phyloP scores from a whole-genome alignment of 1,140 invertebrate species.

The Tetranychus urticae region DNA sequence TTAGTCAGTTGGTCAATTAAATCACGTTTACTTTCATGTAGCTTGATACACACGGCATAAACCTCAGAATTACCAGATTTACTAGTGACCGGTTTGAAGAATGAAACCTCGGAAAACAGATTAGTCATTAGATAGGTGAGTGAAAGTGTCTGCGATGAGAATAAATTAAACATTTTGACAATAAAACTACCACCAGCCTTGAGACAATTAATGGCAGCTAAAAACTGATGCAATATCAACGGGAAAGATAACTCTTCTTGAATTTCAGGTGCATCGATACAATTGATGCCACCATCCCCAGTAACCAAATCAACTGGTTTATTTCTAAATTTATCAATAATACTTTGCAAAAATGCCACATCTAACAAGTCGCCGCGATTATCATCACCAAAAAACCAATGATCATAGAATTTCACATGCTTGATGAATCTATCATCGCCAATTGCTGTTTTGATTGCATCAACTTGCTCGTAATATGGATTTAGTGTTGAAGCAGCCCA shows the following conservation, averaged over 20 bases:
- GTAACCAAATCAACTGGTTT: conserved; percentile 31
- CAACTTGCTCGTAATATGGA: conserved; percentile 72
- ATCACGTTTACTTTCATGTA: conserved; percentile 10
- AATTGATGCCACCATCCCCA: conserved; percentile 80
- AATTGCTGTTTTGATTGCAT: conserved; percentile 36
- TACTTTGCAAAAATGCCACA: conserved; percentile 34
- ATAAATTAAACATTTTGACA: conserved; percentile 79
- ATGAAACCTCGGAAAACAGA: conserved; percentile 19
- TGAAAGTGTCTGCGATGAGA: conserved; percentile 51
- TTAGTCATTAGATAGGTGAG: conserved; percentile 44
- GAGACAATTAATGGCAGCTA: conserved; percentile 45
- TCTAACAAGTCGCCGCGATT: conserved; percentile 54
- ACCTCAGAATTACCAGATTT: conserved; percentile 83
- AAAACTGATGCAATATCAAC: conserved; percentile 55
- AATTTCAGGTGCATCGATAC: conserved; percentile 48
- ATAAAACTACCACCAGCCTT: conserved; percentile 46
- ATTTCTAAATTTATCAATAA: conserved; percentile 17
- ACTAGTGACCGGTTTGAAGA: conserved; percentile 70
- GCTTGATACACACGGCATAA: conserved; percentile 54
- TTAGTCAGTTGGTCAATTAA: neutral
- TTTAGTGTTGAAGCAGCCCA: conserved; percentile 70
- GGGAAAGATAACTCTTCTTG: conserved; percentile 52
- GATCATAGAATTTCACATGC: conserved; percentile 21
- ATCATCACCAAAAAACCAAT: conserved; percentile 68
- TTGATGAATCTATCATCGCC: conserved; percentile 20